Evolutionary conservation across 2,888 invertebrate species (phyloP), one percentile per base, ranked within the genome.

Genomic region (Phragmatobia fuliginosa): DNA sequence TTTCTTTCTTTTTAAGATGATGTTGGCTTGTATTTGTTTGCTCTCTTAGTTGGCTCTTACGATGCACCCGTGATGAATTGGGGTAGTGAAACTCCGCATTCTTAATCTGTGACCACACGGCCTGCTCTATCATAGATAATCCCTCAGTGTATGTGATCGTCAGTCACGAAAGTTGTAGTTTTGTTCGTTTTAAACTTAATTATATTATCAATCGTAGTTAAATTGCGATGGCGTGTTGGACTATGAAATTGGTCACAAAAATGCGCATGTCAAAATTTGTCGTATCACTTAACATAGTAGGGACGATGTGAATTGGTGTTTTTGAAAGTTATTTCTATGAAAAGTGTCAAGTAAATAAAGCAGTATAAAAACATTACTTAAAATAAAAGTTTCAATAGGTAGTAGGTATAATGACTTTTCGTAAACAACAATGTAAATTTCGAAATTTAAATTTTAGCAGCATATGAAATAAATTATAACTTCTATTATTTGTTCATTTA

Each of bases 211-310:
- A 77, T 81, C 63, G 72, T 71, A 73, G 72, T 64, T 65, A 69
- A 80, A 81, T 81, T 80, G 77, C 79, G 78, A 78, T 83, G 82
- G 76, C 83, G 83, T 86, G 85, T 84, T 82, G 86, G 84, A 83
- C 85, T 88, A 85, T 86, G 86, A 87, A 68, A 76, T 78, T 82
- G 72, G 83, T 85, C 83, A 87, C 87, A 86, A 88, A 88, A 88
- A 88, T 87, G 83, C 79, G 83, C 80, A 82, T 85, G 89, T 88
- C 87, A 86, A 87, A 70, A 33, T 64, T 52, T 73, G 76, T 62
- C 72, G 67, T 63, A 80, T 85, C 82, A 80, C 81, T 81, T 77
- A 68, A 69, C 79, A 33, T 83, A 82, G 82, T 85, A 6, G 72
- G 71, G 28, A n/a, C 33, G 64, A 2, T 16, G 33, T 64, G 72